A percentile compares a stretch with the other conserved stretches of the same genome.
These are phyloP conservation scores for Thera britannica DNA, from an alignment of 2,888 invertebrate genomes.

Conservation along the genomic window DNA sequence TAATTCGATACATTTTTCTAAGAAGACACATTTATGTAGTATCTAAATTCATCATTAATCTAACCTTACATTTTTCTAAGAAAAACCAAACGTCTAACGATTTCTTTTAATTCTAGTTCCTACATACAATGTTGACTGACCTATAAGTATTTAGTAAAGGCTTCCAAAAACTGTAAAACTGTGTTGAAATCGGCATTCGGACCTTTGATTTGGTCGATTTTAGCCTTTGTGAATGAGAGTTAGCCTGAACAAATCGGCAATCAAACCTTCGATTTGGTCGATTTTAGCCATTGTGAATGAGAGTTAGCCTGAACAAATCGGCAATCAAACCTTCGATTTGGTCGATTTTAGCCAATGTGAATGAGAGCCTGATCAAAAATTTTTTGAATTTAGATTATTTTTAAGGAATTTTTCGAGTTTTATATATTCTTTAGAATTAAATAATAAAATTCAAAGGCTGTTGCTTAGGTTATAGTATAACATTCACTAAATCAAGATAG, in stretches of 20 bases:
- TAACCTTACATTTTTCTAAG: slow-evolving; percentile 18
- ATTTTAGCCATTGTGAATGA: slow-evolving; percentile 1
- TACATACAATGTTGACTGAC: slow-evolving; percentile 7
- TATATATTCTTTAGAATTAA: background rate
- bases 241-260: background rate
- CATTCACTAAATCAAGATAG: slow-evolving; percentile 60
- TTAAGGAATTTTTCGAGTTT: background rate
- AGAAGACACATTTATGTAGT: slow-evolving; percentile 7
- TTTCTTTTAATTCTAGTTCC: background rate
- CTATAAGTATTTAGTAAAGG: slow-evolving; percentile 7
- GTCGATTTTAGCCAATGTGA: slow-evolving; percentile 2
- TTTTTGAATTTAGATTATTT: no score
- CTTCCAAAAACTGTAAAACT: slow-evolving; percentile 14
- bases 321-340: slow-evolving; percentile 6
- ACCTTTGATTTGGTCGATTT: slow-evolving; percentile 10
- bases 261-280: slow-evolving; percentile 8
- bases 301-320: background rate
- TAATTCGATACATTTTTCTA: slow-evolving; percentile 26
- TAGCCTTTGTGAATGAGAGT: background rate
- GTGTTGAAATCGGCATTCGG: slow-evolving; percentile 2
- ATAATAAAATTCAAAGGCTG: slow-evolving; percentile 37
- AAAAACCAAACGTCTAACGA: slow-evolving; percentile 6
- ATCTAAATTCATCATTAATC: slow-evolving; percentile 19
- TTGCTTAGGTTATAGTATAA: slow-evolving; percentile 47
- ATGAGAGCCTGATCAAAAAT: no score